These are phyloP conservation scores for Salarias fasciatus DNA, from an alignment of 2,797 vertebrate species.

Conservation along the genomic window DNA sequence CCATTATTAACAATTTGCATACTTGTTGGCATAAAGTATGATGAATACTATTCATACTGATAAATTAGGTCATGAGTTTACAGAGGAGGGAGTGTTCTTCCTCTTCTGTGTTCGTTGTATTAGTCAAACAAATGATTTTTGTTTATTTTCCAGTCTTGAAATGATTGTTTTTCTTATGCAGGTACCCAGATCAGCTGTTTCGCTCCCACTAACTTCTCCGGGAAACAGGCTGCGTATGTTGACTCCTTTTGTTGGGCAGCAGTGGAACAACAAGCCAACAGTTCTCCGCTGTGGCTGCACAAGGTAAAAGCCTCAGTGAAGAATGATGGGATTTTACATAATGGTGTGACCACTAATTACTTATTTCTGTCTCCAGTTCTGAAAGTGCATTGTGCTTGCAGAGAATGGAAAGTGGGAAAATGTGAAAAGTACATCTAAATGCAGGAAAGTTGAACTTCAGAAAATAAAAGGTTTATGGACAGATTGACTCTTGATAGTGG, in stretches of 20 bases:
- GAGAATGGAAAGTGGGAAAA: no score
- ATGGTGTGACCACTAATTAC: no score
- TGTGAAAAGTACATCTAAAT: no score
- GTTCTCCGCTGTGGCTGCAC: slow-evolving; percentile 90
- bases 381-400: no score
- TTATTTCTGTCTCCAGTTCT: no score
- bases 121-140: no score
- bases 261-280: slow-evolving; percentile 85
- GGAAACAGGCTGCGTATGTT: slow-evolving; percentile 90
- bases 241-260: slow-evolving; percentile 97
- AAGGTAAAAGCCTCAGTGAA: slow-evolving; percentile 80
- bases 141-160: no score
- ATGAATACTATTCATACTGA: slow-evolving; percentile 17
- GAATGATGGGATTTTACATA: no score
- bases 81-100: not conserved
- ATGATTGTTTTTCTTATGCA: slow-evolving; percentile 56
- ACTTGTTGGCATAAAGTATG: slow-evolving; percentile 32
- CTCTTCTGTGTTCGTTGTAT: no score
- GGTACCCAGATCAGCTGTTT: slow-evolving; percentile 97
- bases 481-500: no score
- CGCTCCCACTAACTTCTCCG: slow-evolving; percentile 89
- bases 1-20: not conserved
- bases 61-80: not conserved
- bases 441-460: no score
- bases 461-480: no score